Conservation (phyloP, 2,888 invertebrate genomes). For the Eupithecia centaureata region DNA sequence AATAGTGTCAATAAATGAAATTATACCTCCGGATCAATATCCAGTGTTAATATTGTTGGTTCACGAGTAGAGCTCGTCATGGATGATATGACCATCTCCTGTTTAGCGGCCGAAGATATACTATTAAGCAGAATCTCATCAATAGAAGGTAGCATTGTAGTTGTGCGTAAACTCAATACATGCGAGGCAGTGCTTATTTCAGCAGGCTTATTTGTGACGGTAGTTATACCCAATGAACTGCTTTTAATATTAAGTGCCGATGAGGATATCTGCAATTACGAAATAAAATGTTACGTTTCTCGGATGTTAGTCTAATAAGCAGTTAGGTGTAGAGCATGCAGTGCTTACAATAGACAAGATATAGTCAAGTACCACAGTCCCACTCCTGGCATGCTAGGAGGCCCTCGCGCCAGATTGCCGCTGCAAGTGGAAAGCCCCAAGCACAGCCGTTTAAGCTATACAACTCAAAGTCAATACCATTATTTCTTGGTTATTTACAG, state of each 20-base stretch:
- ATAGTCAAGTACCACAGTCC: constrained; percentile 48
- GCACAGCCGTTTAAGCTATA: constrained; percentile 78
- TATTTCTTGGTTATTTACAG: constrained; percentile 82
- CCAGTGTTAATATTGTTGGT: constrained; percentile 84
- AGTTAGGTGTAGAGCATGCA: constrained; percentile 71
- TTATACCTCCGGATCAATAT: constrained; percentile 86
- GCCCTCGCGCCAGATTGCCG: constrained; percentile 49
- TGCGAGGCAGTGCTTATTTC: constrained; percentile 83
- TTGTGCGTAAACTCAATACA: constrained; percentile 83
- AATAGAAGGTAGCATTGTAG: constrained; percentile 84
- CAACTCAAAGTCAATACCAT: constrained; percentile 82
- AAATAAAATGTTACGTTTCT: constrained; percentile 77
- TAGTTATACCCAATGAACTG: constrained; percentile 79
- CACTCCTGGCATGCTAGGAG: constrained; percentile 47
- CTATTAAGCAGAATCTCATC: constrained; percentile 85
- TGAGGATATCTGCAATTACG: constrained; percentile 81
- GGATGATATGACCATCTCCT: constrained; percentile 82
- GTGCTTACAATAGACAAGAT: constrained; percentile 52
- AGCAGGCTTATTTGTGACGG: constrained; percentile 75
- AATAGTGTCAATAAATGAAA: constrained; percentile 52
- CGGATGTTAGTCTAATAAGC: constrained; percentile 60
- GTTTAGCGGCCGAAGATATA: constrained; percentile 85
- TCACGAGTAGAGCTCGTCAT: constrained; percentile 80
- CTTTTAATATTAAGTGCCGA: constrained; percentile 81
- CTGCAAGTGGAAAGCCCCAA: constrained; percentile 68